Percentiles rank a stretch among this genome's conserved stretches.
Evolutionary conservation across 2,113 vertebrate genomes (phyloP).

Genomic region (Gopherus evgoodei): DNA sequence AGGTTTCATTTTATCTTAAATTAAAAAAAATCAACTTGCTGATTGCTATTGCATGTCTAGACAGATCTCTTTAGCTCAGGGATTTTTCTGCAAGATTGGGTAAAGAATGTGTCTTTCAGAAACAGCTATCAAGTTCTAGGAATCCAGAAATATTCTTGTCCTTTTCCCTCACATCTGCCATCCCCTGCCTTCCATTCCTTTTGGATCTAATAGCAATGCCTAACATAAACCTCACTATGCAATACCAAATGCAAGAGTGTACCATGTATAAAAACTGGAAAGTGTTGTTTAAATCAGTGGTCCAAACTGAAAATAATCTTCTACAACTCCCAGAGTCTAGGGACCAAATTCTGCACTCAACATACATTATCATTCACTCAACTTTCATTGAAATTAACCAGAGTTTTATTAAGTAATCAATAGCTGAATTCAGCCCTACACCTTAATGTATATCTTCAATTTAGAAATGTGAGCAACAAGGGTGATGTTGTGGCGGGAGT

Average conservation of each 20-base stretch:
- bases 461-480: too few species aligned
- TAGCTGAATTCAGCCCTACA: background rate
- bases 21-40: background rate
- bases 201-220: background rate
- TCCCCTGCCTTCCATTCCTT: background rate
- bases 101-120: background rate
- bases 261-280: background rate
- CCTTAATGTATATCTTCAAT: background rate
- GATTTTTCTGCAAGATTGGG: background rate
- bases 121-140: slow-evolving; percentile 12
- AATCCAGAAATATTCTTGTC: slow-evolving; percentile 3
- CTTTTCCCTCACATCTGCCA: background rate
- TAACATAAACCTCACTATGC: background rate
- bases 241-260: background rate
- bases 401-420: background rate
- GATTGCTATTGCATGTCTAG: slow-evolving; percentile 19
- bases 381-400: background rate
- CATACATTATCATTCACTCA: background rate
- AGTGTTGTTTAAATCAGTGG: background rate
- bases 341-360: background rate
- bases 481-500: too few species aligned
- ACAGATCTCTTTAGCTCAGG: background rate
- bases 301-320: background rate
- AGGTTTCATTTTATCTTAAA: background rate
- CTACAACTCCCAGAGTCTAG: background rate